Evolutionary conservation across 2,113 vertebrate genomes (phyloP), one percentile per base, ranked within the genome.

Genomic region (Arvicanthis niloticus): DNA sequence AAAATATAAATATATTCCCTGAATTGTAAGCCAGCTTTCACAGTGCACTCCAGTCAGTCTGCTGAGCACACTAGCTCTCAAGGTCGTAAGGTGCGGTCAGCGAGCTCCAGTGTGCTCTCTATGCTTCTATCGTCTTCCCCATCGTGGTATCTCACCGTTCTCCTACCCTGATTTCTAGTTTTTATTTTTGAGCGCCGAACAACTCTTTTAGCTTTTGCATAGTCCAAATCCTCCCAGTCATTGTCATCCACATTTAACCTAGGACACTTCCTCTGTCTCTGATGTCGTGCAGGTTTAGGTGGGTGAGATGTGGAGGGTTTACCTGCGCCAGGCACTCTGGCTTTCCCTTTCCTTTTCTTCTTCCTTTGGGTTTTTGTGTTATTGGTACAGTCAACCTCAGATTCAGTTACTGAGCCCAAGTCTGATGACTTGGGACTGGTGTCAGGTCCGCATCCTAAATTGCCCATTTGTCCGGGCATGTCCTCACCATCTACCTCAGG

Each of bases 1-100:
- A 98, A 98, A 98, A 97, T 45, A 98, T 98, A 98, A 98, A 98
- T 88, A 93, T 95, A 97, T 92, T 97, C 89, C 97, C 97, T 97
- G 98, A 98, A 98, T 97, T 89, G 93, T 96, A 0, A 26, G 68
- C 72, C 92, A 96, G 91, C 1, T 1, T 92, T 98, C 92, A 51
- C 73, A 91, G 70, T 78, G 31, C 94, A 93, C 86, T 85, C 84
- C 93, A 93, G 95, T 89, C 91, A 68, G 92, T 48, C 86, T 97
- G 65, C 45, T 53, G 89, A 93, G 53, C 81, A 34, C 80, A 82
- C 93, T 48, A 92, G 95, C 72, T 94, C 91, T 67, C 94, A 93
- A 88, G 96, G 98, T 95, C 94, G 95, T 88, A 95, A 97, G 98
- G 97, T 96, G 96, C 97, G 91, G 78, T 91, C 97, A 77, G n/a